Conservation (phyloP, 2,888 invertebrate genomes). For the Ophion ellenae region DNA sequence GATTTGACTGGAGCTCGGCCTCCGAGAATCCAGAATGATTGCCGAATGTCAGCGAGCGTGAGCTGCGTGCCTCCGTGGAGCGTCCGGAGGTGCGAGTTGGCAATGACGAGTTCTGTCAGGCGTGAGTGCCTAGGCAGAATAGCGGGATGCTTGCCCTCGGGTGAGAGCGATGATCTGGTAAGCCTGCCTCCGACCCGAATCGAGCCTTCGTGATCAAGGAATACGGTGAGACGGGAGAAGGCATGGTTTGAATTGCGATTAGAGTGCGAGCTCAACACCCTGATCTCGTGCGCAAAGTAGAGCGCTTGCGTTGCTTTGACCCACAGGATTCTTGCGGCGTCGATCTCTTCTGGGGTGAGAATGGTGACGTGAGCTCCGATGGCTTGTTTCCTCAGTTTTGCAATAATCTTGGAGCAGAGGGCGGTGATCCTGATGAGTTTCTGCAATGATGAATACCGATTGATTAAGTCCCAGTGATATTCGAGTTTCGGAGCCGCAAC, state of each 20-base stretch:
- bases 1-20: conserved; percentile 46
- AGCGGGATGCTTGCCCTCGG: conserved; percentile 43
- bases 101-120: conserved; percentile 39
- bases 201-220: conserved; percentile 31
- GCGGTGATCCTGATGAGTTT: conserved; percentile 4
- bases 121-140: conserved; percentile 31
- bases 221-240: not conserved
- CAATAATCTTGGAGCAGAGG: not conserved
- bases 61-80: conserved; percentile 64
- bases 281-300: conserved; percentile 6
- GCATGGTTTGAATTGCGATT: not conserved
- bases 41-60: conserved; percentile 43
- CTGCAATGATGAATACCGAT: too few species aligned
- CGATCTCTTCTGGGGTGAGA: not conserved
- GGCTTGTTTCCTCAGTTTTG: not conserved
- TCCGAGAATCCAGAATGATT: conserved; percentile 62
- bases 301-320: conserved; percentile 16
- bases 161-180: not conserved
- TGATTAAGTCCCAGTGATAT: too few species aligned
- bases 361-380: not conserved
- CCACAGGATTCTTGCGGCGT: not conserved
- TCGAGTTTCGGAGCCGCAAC: not conserved
- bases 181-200: conserved; percentile 30
- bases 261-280: not conserved
- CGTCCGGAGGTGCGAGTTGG: conserved; percentile 52